Evolutionary conservation across 2,888 invertebrate genomes (phyloP).

Genomic region (Spatulosminthurus flaviceps): DNA sequence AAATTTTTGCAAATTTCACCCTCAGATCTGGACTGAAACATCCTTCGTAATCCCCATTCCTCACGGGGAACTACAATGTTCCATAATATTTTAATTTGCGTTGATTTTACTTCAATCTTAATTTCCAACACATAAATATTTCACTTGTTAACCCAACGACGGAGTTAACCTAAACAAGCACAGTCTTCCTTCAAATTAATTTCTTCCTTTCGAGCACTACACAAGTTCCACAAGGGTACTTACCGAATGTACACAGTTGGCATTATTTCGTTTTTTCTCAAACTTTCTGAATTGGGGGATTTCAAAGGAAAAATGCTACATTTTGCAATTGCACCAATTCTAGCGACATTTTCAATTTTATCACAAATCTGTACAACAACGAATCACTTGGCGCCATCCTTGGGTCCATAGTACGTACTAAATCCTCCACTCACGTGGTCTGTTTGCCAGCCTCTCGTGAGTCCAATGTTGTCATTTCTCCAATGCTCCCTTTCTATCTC

Average conservation of each 20-base stretch:
- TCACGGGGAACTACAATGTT: too few relatives aligned
- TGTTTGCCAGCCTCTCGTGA: slow-evolving; percentile 29
- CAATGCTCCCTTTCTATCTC: neutral
- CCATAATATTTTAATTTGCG: too few relatives aligned
- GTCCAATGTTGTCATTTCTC: slow-evolving; percentile 26
- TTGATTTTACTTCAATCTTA: neutral
- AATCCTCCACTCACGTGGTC: slow-evolving; percentile 22
- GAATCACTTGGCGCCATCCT: slow-evolving; percentile 70
- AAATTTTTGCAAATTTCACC: neutral
- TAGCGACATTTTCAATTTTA: slow-evolving; percentile 64
- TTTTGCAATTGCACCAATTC: slow-evolving; percentile 48
- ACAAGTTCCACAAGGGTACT: slow-evolving; percentile 26
- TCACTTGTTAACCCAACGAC: slow-evolving; percentile 1
- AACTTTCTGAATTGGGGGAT: slow-evolving; percentile 28
- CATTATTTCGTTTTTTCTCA: slow-evolving; percentile 28
- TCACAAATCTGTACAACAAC: slow-evolving; percentile 68
- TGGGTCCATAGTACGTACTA: slow-evolving; percentile 5
- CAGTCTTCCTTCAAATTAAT: neutral
- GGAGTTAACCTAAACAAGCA: neutral
- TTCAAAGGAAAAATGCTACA: slow-evolving; percentile 49
- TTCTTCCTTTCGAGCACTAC: neutral
- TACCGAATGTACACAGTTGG: slow-evolving; percentile 45
- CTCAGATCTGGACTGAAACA: neutral
- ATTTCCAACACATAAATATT: neutral
- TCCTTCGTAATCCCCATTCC: neutral